A percentile compares a stretch with the other conserved stretches of the same genome.
phyloP scores from a whole-genome alignment of 2,113 vertebrate species.

The Oreochromis spilurus region DNA sequence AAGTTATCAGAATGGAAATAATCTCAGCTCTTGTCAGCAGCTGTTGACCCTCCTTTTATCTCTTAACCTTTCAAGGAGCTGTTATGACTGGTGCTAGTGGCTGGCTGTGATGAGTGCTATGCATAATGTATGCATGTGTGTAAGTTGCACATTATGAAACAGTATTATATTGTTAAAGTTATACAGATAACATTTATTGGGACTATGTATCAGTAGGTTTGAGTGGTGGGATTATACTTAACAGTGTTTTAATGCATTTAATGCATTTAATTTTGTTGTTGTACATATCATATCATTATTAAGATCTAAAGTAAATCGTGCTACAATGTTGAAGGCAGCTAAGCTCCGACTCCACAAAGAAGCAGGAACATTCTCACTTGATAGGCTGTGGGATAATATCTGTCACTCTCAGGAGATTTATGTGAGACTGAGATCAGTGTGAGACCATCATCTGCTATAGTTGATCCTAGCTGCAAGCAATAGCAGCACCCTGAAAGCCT shows the following conservation, averaged over 20 bases:
- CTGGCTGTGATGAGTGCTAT: not conserved
- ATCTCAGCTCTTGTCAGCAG: conserved; percentile 68
- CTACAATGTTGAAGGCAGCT: not conserved
- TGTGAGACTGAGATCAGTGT: conserved; percentile 1
- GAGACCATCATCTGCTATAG: conserved; percentile 15
- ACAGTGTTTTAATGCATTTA: not conserved
- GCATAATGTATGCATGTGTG: not conserved
- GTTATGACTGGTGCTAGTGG: not conserved
- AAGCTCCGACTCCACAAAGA: not conserved
- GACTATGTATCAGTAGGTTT: not conserved
- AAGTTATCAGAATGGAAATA: conserved; percentile 62
- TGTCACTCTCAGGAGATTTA: conserved; percentile 39
- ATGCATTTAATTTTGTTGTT: not conserved
- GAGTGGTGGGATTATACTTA: not conserved
- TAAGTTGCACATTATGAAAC: not conserved
- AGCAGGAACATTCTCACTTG: not conserved
- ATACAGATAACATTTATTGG: not conserved
- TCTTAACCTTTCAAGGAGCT: conserved; percentile 55
- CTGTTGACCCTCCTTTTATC: conserved; percentile 64
- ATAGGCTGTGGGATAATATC: not conserved
- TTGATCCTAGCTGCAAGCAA: conserved; percentile 28
- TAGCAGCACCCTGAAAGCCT: conserved; percentile 16
- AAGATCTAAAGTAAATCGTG: not conserved
- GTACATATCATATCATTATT: not conserved
- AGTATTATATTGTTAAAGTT: not conserved